phyloP scores from a whole-genome alignment of 2,113 vertebrate species.

The Rhizomys pruinosus region DNA sequence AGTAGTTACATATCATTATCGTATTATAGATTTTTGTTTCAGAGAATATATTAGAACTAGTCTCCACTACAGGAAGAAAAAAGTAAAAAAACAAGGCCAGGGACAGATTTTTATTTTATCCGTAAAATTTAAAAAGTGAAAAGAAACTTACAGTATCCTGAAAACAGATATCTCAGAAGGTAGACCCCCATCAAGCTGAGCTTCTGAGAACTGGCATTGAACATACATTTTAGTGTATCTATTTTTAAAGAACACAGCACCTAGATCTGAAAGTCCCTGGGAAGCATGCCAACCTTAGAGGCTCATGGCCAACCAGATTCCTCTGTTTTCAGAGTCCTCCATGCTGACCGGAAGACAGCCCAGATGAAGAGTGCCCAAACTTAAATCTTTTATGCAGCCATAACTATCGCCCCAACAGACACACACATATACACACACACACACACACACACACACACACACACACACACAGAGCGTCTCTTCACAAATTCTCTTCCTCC shows the following conservation, averaged over 20 bases:
- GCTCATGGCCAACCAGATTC: background rate
- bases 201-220: background rate
- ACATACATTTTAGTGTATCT: background rate
- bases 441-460: background rate
- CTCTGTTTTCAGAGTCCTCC: background rate
- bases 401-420: background rate
- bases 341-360: background rate
- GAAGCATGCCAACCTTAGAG: background rate
- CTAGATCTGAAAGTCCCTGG: background rate
- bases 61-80: background rate
- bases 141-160: background rate
- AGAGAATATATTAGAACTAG: background rate
- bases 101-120: background rate
- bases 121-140: slow-evolving; percentile 28
- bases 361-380: background rate
- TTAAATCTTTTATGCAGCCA: background rate
- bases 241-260: background rate
- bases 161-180: background rate
- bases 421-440: background rate
- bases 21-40: no score
- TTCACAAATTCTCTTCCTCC: background rate
- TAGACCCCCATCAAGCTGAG: background rate
- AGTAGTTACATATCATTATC: no score
- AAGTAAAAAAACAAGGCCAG: background rate
- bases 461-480: background rate